Percentiles rank a stretch among this genome's conserved stretches.
These are phyloP conservation scores for Andrena praecox DNA, from an alignment of 2,888 invertebrate genomes.

Conservation along the genomic window DNA sequence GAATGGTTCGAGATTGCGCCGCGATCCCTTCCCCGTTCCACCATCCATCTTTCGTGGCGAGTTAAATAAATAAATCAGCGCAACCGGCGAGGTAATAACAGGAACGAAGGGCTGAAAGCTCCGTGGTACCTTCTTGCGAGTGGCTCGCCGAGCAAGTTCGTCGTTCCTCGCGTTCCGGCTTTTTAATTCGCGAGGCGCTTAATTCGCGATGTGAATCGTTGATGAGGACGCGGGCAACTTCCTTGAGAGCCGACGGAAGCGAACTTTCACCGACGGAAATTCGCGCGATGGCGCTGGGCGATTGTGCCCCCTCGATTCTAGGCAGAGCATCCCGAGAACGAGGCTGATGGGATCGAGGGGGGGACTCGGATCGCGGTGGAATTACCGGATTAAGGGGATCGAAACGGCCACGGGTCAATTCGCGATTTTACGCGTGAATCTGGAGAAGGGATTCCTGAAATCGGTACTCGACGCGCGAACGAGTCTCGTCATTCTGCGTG, in stretches of 20 bases:
- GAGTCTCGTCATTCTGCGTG: background rate
- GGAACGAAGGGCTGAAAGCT: slow-evolving; percentile 32
- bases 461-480: background rate
- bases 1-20: background rate
- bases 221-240: slow-evolving; percentile 36
- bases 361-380: background rate
- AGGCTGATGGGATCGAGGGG: background rate
- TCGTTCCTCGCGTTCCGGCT: slow-evolving; percentile 56
- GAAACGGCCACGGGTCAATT: background rate
- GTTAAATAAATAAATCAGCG: slow-evolving; percentile 57
- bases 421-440: background rate
- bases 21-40: background rate
- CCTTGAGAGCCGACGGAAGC: background rate
- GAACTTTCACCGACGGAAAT: slow-evolving; percentile 13
- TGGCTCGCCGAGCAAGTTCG: slow-evolving; percentile 12
- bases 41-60: background rate
- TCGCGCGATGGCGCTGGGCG: background rate
- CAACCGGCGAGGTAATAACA: slow-evolving; percentile 36
- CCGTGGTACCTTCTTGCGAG: slow-evolving; percentile 34
- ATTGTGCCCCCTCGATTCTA: too few species aligned
- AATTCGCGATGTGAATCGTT: slow-evolving; percentile 59
- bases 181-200: slow-evolving; percentile 55
- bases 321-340: too few species aligned
- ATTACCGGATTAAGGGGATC: slow-evolving; percentile 10
- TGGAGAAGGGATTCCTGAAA: background rate